A percentile compares a stretch with the other conserved stretches of the same genome.
These are phyloP conservation scores for Steromphala cineraria DNA, from an alignment of 2,888 invertebrate species.

Conservation along the genomic window DNA sequence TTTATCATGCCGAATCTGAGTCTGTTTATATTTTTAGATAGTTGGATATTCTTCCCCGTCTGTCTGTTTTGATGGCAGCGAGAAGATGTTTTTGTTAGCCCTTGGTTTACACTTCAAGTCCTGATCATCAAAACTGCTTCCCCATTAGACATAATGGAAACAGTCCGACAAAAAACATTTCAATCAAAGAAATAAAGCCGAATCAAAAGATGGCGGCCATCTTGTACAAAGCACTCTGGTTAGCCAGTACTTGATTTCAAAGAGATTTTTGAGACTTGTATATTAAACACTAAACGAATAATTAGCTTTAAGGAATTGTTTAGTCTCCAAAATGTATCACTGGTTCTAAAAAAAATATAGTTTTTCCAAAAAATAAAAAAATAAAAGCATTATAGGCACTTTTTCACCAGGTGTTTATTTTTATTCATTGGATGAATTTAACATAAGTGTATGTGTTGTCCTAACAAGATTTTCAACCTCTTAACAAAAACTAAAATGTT, in stretches of 20 bases:
- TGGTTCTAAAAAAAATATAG: too few species aligned
- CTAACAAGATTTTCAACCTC: too few species aligned
- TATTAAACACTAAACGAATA: background rate
- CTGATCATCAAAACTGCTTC: background rate
- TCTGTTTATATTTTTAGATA: constrained; percentile 3
- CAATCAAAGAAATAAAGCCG: background rate
- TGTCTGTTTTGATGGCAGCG: constrained; percentile 13
- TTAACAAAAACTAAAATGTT: too few species aligned
- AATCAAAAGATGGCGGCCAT: background rate
- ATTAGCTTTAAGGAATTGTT: background rate
- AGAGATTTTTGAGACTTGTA: background rate
- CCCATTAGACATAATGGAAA: constrained; percentile 1
- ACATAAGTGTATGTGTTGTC: too few species aligned
- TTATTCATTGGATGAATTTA: too few species aligned
- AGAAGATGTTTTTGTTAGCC: constrained; percentile 6
- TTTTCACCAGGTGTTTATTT: too few species aligned
- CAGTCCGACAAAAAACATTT: background rate
- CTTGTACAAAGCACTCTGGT: background rate
- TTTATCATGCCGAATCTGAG: constrained; percentile 9
- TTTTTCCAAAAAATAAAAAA: too few species aligned
- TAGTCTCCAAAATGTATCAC: background rate
- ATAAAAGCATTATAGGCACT: too few species aligned
- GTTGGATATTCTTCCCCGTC: background rate
- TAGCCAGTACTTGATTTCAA: background rate
- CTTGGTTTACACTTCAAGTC: background rate